Conservation (phyloP, 1,140 invertebrate genomes). For the Zaprionus nigranus region DNA sequence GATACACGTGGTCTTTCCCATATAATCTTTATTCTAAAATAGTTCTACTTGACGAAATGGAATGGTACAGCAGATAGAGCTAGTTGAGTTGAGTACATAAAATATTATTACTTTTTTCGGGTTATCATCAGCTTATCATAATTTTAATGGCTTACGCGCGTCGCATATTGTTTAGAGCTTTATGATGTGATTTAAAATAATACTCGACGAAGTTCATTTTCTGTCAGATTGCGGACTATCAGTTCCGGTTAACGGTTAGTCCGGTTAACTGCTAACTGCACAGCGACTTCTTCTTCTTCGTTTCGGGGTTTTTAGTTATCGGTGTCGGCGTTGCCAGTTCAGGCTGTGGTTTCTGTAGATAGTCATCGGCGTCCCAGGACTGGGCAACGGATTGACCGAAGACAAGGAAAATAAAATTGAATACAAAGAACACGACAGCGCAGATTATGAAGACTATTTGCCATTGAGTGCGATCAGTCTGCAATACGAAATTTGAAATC, state of each 20-base stretch:
- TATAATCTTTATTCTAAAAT: conserved; percentile 12
- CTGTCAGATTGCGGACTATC: conserved; percentile 88
- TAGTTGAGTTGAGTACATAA: conserved; percentile 16
- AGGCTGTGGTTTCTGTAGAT: conserved; percentile 85
- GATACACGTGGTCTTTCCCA: neutral
- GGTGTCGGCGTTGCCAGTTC: conserved; percentile 22
- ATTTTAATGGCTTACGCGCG: neutral
- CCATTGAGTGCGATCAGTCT: conserved; percentile 92
- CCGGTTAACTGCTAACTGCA: neutral
- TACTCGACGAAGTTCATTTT: conserved; percentile 85
- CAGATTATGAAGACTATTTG: conserved; percentile 85
- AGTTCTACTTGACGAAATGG: neutral
- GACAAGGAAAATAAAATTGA: conserved; percentile 59
- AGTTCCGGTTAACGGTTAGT: conserved; percentile 2
- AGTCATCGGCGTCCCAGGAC: conserved; percentile 91
- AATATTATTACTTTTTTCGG: conserved; percentile 18
- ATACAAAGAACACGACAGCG: conserved; percentile 62
- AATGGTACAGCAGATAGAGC: conserved; percentile 5
- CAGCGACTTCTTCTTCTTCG: conserved; percentile 21
- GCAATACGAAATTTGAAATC: conserved; percentile 14
- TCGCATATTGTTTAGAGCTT: conserved; percentile 67
- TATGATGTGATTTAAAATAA: conserved; percentile 36
- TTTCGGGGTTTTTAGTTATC: neutral
- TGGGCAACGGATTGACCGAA: conserved; percentile 93
- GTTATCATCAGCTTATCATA: conserved; percentile 5